Evolutionary conservation across 2,888 invertebrate species (phyloP), one percentile per base, ranked within the genome.

Genomic region (Thera britannica): DNA sequence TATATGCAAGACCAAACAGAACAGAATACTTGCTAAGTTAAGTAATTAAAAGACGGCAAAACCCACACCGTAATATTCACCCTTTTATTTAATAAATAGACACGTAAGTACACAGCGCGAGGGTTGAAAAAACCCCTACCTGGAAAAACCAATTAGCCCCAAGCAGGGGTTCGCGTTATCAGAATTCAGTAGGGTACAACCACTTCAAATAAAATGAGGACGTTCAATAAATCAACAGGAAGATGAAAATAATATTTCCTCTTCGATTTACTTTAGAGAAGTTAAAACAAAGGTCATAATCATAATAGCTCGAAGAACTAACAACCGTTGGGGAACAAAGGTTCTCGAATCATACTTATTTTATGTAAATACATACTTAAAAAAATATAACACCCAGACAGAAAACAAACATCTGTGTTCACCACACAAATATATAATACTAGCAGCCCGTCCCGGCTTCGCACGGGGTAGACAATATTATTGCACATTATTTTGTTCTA

Each of bases 91-190:
- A 49, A 62, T 58, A 52, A 68, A 56, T 55, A 58, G 52, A 3
- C 8, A 52, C 48, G n/a, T 44, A 52, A 34, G n/a, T 12, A 38
- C 56, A 54, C 23, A 55, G 23, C 34, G 48, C 9, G 60, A 58
- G 65, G 62, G 69, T 69, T 66, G 57, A 61, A 67, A 60, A 68
- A 59, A 38, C 46, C 62, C 52, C 57, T 65, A 68, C 68, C 68
- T 69, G 69, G 69, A 63, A 66, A 66, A 69, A 66, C 69, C 69
- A 69, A 62, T 69, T 66, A 69, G 62, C 59, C 69, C 44, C 41
- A 36, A n/a, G 55, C 62, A 44, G 62, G 54, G 51, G 34, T 35
- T 36, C 48, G 61, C 55, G 41, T 67, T 55, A 62, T 57, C 44
- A 52, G 52, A 52, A 58, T 58, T 12, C 34, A 52, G 52, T 38